phyloP scores from a whole-genome alignment of 1,140 invertebrate genomes.

The Dinoponera quadriceps region DNA sequence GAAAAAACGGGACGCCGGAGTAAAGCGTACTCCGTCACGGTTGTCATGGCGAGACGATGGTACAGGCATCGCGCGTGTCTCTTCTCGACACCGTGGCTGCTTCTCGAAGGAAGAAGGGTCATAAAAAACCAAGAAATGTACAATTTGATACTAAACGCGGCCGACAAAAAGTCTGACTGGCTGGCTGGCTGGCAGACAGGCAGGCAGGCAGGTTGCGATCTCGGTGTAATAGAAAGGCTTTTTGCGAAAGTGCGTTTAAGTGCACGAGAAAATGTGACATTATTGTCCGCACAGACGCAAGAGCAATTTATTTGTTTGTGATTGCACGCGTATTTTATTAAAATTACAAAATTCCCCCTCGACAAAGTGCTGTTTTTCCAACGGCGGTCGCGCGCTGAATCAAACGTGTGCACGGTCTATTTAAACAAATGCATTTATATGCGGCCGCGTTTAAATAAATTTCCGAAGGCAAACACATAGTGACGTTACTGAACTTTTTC shows the following conservation, averaged over 20 bases:
- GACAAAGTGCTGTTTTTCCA: conserved; percentile 19
- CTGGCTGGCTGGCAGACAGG: neutral
- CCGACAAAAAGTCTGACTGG: conserved; percentile 10
- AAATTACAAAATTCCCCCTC: conserved; percentile 26
- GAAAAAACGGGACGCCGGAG: conserved; percentile 42
- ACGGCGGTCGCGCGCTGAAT: conserved; percentile 9
- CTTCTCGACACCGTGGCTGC: neutral
- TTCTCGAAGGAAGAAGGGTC: conserved; percentile 14
- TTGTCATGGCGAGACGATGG: conserved; percentile 50
- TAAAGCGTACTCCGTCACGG: conserved; percentile 60
- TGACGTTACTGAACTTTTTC: conserved; percentile 25
- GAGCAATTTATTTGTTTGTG: conserved; percentile 38
- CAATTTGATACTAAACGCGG: conserved; percentile 46
- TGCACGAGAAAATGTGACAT: conserved; percentile 8
- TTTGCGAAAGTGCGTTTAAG: conserved; percentile 8
- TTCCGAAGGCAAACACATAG: conserved; percentile 27
- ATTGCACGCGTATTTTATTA: conserved; percentile 40
- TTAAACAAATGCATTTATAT: conserved; percentile 37
- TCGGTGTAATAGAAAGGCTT: conserved; percentile 41
- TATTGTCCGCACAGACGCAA: conserved; percentile 2
- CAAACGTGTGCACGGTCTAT: conserved; percentile 9
- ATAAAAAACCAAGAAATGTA: conserved; percentile 51
- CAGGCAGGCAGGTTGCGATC: conserved; percentile 14
- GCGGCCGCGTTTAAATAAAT: conserved; percentile 45
- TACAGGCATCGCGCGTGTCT: conserved; percentile 39